These are phyloP conservation scores for Hypena proboscidalis DNA, from an alignment of 2,888 invertebrate species.

Conservation along the genomic window DNA sequence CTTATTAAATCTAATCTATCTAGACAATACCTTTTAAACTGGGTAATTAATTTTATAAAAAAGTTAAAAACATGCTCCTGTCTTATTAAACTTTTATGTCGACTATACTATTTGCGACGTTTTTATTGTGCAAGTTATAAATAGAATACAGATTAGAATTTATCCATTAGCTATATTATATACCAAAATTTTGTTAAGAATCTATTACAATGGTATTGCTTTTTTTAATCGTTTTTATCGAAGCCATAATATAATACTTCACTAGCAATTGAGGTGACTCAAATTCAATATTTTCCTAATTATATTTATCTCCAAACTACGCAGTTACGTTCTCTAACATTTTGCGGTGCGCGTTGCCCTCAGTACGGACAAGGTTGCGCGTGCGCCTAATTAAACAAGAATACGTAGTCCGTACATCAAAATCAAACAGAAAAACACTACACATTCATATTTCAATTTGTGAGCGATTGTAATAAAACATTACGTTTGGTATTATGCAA, in stretches of 20 bases:
- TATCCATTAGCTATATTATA: no score
- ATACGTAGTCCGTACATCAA: constrained; percentile 19
- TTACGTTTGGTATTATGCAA: constrained; percentile 24
- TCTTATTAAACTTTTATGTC: no score
- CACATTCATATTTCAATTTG: constrained; percentile 17
- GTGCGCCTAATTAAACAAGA: constrained; percentile 47
- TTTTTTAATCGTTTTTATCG: no score
- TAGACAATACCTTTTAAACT: no score
- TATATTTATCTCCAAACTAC: constrained; percentile 56
- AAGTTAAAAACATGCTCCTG: no score
- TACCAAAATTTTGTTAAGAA: no score
- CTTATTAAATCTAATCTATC: no score
- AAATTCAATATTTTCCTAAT: constrained; percentile 47
- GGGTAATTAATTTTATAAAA: no score
- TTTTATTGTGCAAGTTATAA: no score
- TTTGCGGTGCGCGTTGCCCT: constrained; percentile 44
- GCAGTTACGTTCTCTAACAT: constrained; percentile 58
- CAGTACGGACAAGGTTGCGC: constrained; percentile 49
- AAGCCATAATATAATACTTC: background rate
- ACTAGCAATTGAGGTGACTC: constrained; percentile 26
- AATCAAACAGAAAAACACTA: constrained; percentile 32
- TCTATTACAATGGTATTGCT: no score
- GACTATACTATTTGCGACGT: no score
- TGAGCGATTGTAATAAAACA: constrained; percentile 10
- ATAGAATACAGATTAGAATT: no score